A percentile compares a stretch with the other conserved stretches of the same genome.
Evolutionary conservation across 2,888 invertebrate species (phyloP).

Genomic region (Megamerina dolium): DNA sequence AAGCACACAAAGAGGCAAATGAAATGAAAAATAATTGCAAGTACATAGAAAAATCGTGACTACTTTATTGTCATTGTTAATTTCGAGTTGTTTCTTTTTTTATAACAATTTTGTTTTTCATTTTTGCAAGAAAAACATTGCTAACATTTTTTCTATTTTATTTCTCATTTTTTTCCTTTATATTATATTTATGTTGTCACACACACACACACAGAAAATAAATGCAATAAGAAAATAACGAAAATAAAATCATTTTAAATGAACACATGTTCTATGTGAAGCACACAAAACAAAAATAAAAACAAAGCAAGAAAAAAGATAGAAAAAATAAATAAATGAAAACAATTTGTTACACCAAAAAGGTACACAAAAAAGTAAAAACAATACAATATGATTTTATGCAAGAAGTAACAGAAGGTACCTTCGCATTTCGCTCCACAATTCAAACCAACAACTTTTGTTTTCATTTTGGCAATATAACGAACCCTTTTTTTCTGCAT

Average conservation of each 20-base stretch:
- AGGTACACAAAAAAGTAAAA: too few species aligned
- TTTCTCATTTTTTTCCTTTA: neutral
- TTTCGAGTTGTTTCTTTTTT: neutral
- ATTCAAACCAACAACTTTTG: too few species aligned
- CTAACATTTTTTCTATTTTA: neutral
- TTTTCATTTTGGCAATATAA: too few species aligned
- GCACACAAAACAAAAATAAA: neutral
- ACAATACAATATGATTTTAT: too few species aligned
- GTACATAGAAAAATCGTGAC: neutral
- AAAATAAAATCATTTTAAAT: neutral
- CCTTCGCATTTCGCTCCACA: neutral
- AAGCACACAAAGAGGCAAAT: too few species aligned
- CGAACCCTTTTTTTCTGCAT: neutral
- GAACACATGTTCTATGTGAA: neutral
- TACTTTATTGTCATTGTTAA: neutral
- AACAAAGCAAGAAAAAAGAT: neutral
- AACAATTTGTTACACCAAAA: too few species aligned
- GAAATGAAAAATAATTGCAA: too few species aligned
- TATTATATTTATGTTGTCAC: neutral
- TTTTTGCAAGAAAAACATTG: neutral
- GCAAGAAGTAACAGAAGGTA: too few species aligned
- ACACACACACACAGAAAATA: conserved; percentile 1
- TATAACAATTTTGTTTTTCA: neutral
- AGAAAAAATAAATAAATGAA: too few species aligned
- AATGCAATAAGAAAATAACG: neutral